Conservation (phyloP, 2,113 vertebrate species). For the Antechinus flavipes region DNA sequence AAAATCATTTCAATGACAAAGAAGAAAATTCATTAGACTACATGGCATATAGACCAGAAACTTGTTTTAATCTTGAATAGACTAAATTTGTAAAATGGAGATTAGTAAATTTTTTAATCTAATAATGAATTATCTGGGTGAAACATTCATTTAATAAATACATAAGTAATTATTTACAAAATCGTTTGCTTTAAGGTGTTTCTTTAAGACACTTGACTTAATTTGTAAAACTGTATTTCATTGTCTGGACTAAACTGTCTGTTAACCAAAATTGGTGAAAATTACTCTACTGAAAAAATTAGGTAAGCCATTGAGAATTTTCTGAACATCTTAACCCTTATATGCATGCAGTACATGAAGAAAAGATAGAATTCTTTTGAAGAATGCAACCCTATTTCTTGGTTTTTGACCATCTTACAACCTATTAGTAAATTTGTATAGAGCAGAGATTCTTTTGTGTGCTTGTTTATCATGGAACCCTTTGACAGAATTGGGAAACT, state of each 20-base stretch:
- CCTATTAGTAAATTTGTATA: too few relatives aligned
- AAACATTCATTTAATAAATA: not conserved
- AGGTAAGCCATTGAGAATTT: not conserved
- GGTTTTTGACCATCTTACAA: too few relatives aligned
- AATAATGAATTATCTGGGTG: not conserved
- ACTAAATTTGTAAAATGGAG: not conserved
- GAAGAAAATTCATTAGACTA: not conserved
- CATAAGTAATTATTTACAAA: not conserved
- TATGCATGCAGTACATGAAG: not conserved
- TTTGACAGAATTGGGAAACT: not conserved
- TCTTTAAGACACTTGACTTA: too few relatives aligned
- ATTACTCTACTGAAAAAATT: not conserved
- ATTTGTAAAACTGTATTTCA: not conserved
- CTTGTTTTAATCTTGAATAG: not conserved
- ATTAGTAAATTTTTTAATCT: not conserved
- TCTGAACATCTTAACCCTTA: not conserved
- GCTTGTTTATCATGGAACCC: not conserved
- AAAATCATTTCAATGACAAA: not conserved
- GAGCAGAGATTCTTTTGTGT: not conserved
- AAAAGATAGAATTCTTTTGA: not conserved
- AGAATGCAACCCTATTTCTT: not conserved
- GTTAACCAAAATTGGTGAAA: not conserved
- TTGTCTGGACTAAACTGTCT: not conserved
- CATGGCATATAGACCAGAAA: not conserved
- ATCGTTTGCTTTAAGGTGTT: not conserved